phyloP scores from a whole-genome alignment of 1,140 invertebrate genomes.

The Planococcus citri region DNA sequence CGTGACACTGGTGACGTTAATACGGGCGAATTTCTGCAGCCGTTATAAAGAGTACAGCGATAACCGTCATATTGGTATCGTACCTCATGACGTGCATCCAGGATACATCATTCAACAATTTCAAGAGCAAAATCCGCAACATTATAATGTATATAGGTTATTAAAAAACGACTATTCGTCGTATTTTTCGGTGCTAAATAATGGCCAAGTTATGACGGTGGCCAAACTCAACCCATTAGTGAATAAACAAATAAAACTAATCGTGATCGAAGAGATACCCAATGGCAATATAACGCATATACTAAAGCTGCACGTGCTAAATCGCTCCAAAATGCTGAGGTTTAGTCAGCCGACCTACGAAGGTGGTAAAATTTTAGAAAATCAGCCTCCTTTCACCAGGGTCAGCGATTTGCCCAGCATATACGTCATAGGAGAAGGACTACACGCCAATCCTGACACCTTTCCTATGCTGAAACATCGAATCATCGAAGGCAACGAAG shows the following conservation, averaged over 20 bases:
- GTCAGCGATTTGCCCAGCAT: conserved; percentile 54
- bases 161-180: conserved; percentile 63
- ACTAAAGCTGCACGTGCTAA: conserved; percentile 66
- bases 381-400: conserved; percentile 50
- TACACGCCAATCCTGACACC: conserved; percentile 28
- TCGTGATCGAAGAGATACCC: conserved; percentile 63
- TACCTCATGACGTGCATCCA: conserved; percentile 63
- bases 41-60: conserved; percentile 15
- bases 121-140: conserved; percentile 34
- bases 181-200: conserved; percentile 73
- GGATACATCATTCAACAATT: conserved; percentile 72
- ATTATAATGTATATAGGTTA: conserved; percentile 48
- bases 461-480: conserved; percentile 49
- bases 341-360: conserved; percentile 58
- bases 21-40: not conserved
- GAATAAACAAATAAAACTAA: conserved; percentile 60
- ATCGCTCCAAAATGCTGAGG: conserved; percentile 61
- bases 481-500: conserved; percentile 57
- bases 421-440: conserved; percentile 35
- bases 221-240: conserved; percentile 65
- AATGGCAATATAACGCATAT: conserved; percentile 66
- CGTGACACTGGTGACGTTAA: not conserved
- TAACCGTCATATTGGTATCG: conserved; percentile 31
- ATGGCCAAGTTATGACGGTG: conserved; percentile 81
- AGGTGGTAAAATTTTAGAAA: conserved; percentile 51